Conservation (phyloP, 2,797 vertebrate genomes). For the Cuculus canorus region DNA sequence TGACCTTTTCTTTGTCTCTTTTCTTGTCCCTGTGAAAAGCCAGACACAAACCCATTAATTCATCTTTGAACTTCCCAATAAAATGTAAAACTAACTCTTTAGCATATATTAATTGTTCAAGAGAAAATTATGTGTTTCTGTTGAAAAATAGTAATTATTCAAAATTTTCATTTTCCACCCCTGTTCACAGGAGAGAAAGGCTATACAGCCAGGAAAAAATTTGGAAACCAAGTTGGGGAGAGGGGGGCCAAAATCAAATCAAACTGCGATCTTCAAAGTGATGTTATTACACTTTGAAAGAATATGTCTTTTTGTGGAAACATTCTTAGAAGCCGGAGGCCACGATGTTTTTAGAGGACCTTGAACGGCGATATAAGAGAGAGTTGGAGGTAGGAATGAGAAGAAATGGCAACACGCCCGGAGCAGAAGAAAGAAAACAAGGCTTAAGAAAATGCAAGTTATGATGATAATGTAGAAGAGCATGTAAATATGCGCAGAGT, state of each 20-base stretch:
- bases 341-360: too few relatives aligned
- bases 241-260: background rate
- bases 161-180: background rate
- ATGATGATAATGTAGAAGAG: too few relatives aligned
- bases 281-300: background rate
- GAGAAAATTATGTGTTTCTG: background rate
- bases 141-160: background rate
- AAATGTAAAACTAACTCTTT: background rate
- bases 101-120: background rate
- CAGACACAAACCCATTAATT: conserved; percentile 59
- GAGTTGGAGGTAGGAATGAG: too few relatives aligned
- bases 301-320: too few relatives aligned
- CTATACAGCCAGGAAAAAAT: background rate
- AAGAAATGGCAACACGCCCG: too few relatives aligned
- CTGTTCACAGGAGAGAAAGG: background rate
- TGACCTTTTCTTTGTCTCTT: conserved; percentile 79
- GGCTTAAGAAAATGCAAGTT: too few relatives aligned
- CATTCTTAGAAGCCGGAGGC: too few relatives aligned
- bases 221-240: background rate
- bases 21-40: conserved; percentile 81
- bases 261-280: background rate
- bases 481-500: too few relatives aligned
- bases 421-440: too few relatives aligned
- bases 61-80: background rate
- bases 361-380: too few relatives aligned